phyloP scores from a whole-genome alignment of 2,797 vertebrate species.

The Myotis vivesi region DNA sequence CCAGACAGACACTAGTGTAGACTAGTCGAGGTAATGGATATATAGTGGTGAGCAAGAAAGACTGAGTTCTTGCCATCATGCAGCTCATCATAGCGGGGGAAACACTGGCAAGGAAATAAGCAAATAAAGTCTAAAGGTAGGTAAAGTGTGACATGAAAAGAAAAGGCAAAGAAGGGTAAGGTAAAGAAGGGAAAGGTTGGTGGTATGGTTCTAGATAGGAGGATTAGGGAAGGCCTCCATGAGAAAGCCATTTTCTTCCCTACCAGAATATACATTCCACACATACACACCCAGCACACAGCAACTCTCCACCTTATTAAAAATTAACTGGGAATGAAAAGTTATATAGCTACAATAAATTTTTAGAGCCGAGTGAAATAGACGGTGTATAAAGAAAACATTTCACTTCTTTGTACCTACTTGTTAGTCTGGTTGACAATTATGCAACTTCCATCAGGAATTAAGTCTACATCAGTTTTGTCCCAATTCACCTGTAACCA shows the following conservation, averaged over 20 bases:
- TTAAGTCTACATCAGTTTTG: slow-evolving; percentile 64
- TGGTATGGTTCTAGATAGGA: neutral
- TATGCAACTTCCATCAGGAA: slow-evolving; percentile 70
- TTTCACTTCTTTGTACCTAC: slow-evolving; percentile 69
- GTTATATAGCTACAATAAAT: neutral
- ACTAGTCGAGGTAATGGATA: neutral
- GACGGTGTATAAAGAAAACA: neutral
- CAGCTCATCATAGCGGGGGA: neutral
- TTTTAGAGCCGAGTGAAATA: neutral
- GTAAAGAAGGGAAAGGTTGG: neutral
- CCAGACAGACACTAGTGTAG: neutral
- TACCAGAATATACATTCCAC: neutral
- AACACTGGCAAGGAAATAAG: neutral
- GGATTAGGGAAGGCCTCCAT: neutral
- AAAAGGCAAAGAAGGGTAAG: neutral
- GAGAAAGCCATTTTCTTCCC: neutral
- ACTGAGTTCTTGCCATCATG: neutral
- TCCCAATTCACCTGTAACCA: slow-evolving; percentile 79
- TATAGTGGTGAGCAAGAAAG: neutral
- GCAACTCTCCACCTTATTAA: neutral
- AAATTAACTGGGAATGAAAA: neutral
- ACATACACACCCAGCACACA: neutral
- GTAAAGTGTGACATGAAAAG: neutral
- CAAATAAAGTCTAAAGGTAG: neutral
- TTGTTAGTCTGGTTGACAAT: slow-evolving; percentile 77